Conservation (phyloP, 2,797 vertebrate species). For the Meda fulgida region DNA sequence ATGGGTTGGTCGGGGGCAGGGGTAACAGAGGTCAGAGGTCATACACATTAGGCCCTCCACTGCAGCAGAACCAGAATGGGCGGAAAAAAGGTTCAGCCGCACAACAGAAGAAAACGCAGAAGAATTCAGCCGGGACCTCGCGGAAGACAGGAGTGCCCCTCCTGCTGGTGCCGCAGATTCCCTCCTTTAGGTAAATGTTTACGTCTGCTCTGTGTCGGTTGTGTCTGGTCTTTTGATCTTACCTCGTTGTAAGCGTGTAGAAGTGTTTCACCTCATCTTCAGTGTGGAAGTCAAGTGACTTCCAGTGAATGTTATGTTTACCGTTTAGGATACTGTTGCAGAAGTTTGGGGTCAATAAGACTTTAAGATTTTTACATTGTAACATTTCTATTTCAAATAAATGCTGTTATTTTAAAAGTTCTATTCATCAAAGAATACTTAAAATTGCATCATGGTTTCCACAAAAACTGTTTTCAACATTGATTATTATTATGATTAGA, state of each 20-base stretch:
- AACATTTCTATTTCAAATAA: no score
- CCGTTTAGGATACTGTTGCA: no score
- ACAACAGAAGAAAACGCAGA: constrained; percentile 82
- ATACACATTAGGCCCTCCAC: constrained; percentile 77
- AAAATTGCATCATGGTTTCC: no score
- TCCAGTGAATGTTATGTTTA: not conserved
- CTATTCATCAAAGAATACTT: no score
- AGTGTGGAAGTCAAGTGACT: not conserved
- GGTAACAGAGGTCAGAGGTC: constrained; percentile 80
- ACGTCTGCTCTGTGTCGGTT: not conserved
- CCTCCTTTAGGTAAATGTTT: constrained; percentile 88
- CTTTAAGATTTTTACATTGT: no score
- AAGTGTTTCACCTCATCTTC: not conserved
- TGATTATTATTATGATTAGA: no score
- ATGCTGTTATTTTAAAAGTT: no score
- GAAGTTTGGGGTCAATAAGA: no score
- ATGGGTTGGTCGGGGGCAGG: constrained; percentile 74
- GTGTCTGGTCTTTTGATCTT: constrained; percentile 1
- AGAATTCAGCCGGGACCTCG: constrained; percentile 73
- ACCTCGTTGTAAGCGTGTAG: not conserved
- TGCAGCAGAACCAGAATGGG: constrained; percentile 67
- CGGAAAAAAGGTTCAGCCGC: constrained; percentile 82
- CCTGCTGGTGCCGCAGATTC: constrained; percentile 91
- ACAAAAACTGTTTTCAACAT: no score
- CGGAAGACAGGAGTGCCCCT: constrained; percentile 79